These are phyloP conservation scores for Saturnia japonica DNA, from an alignment of 2,888 invertebrate genomes.

Conservation along the genomic window DNA sequence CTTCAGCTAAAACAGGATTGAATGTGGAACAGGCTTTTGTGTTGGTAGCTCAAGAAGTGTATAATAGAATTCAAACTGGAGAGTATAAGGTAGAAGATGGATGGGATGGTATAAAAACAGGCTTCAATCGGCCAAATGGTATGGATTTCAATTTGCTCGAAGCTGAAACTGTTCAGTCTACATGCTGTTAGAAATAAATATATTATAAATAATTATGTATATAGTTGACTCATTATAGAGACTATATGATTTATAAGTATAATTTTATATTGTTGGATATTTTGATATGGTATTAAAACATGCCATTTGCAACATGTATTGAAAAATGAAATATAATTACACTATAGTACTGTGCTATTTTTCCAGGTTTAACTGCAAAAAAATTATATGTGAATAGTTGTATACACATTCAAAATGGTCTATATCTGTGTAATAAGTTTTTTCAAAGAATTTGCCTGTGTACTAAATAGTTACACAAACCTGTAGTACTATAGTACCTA, in stretches of 20 bases:
- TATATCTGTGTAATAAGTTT: neutral
- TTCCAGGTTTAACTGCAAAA: neutral
- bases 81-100: slow-evolving; percentile 97
- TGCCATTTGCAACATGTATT: neutral
- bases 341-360: neutral
- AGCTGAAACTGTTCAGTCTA: slow-evolving; percentile 93
- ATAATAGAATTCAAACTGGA: slow-evolving; percentile 93
- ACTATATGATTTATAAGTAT: slow-evolving; percentile 51
- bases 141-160: slow-evolving; percentile 93
- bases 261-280: slow-evolving; percentile 8
- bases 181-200: slow-evolving; percentile 86
- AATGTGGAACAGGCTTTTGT: slow-evolving; percentile 97
- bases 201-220: slow-evolving; percentile 28
- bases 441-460: neutral
- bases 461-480: neutral
- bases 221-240: slow-evolving; percentile 42
- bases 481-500: neutral
- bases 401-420: neutral
- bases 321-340: neutral
- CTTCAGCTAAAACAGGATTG: slow-evolving; percentile 95
- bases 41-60: slow-evolving; percentile 94
- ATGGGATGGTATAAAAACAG: slow-evolving; percentile 98
- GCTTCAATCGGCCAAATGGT: slow-evolving; percentile 91
- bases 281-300: neutral
- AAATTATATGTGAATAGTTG: neutral